Evolutionary conservation across 2,888 invertebrate species (phyloP).

Genomic region (Himalopsyche japonica): DNA sequence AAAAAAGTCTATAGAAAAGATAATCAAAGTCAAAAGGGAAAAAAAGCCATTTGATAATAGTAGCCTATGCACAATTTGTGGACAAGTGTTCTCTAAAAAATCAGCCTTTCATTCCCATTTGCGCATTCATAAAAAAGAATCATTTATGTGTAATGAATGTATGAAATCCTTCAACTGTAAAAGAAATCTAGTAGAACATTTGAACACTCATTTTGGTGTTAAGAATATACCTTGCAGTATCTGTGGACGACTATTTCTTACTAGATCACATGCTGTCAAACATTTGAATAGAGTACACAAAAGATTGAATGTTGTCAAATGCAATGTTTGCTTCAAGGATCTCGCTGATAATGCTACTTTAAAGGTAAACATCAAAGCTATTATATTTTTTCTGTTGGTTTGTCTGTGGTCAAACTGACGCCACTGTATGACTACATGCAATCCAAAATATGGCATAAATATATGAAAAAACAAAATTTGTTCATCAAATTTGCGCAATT

Average conservation of each 20-base stretch:
- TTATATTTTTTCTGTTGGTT: not conserved
- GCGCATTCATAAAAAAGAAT: slow-evolving; percentile 2
- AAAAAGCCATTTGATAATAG: slow-evolving; percentile 12
- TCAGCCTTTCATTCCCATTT: slow-evolving; percentile 21
- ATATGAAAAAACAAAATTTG: no score
- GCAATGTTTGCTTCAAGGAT: slow-evolving; percentile 15
- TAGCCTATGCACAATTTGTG: slow-evolving; percentile 27
- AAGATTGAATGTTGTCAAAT: slow-evolving; percentile 5
- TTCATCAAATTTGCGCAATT: no score
- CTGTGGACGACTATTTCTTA: slow-evolving; percentile 25
- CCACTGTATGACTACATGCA: no score
- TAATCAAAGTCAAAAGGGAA: not conserved
- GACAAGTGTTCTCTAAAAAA: slow-evolving; percentile 22
- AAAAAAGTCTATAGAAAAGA: not conserved
- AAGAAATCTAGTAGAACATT: slow-evolving; percentile 21
- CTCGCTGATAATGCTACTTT: slow-evolving; percentile 19
- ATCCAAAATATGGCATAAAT: no score
- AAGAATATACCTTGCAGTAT: slow-evolving; percentile 29
- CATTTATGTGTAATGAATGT: slow-evolving; percentile 20
- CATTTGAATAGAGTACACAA: slow-evolving; percentile 29
- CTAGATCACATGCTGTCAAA: slow-evolving; percentile 16
- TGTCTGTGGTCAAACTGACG: no score
- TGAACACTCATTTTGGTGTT: slow-evolving; percentile 23
- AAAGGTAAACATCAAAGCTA: slow-evolving; percentile 3
- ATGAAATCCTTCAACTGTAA: slow-evolving; percentile 22